phyloP scores from a whole-genome alignment of 2,888 invertebrate species.

The Calliphora vomitoria region DNA sequence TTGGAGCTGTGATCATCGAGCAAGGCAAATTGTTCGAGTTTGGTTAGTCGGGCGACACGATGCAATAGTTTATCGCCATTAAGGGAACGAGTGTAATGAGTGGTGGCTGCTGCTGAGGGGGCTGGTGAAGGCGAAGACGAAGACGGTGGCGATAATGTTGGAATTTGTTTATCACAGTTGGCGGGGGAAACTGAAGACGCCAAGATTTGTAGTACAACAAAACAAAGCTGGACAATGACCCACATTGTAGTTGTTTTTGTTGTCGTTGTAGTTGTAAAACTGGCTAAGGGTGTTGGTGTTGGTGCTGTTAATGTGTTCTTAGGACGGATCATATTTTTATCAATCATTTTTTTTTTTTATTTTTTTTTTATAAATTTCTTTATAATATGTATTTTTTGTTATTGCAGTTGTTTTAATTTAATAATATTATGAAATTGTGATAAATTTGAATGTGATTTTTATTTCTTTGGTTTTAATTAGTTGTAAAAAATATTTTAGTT shows the following conservation, averaged over 20 bases:
- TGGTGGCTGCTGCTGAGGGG: constrained; percentile 25
- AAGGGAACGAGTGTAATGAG: constrained; percentile 18
- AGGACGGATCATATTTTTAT: constrained; percentile 70
- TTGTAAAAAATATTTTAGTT: constrained; percentile 11
- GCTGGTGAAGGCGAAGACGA: constrained; percentile 8
- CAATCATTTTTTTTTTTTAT: constrained; percentile 30
- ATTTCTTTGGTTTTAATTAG: constrained; percentile 63
- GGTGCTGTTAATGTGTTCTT: constrained; percentile 29
- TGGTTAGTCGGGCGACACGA: constrained; percentile 65
- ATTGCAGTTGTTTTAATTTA: not conserved
- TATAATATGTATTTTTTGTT: not conserved
- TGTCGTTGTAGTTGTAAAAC: constrained; percentile 26
- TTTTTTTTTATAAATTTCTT: not conserved
- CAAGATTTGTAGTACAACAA: constrained; percentile 70
- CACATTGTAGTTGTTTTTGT: constrained; percentile 57
- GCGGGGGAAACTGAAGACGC: constrained; percentile 63
- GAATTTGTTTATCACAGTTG: constrained; percentile 69
- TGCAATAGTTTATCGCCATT: constrained; percentile 67
- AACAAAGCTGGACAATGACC: constrained; percentile 72
- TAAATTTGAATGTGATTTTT: constrained; percentile 36
- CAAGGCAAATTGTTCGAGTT: constrained; percentile 49
- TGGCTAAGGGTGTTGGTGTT: constrained; percentile 33
- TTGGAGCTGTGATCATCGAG: constrained; percentile 1
- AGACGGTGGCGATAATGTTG: constrained; percentile 41
- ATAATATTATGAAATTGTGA: constrained; percentile 65